phyloP scores from a whole-genome alignment of 1,140 invertebrate species.

The Diorhabda elongata region DNA sequence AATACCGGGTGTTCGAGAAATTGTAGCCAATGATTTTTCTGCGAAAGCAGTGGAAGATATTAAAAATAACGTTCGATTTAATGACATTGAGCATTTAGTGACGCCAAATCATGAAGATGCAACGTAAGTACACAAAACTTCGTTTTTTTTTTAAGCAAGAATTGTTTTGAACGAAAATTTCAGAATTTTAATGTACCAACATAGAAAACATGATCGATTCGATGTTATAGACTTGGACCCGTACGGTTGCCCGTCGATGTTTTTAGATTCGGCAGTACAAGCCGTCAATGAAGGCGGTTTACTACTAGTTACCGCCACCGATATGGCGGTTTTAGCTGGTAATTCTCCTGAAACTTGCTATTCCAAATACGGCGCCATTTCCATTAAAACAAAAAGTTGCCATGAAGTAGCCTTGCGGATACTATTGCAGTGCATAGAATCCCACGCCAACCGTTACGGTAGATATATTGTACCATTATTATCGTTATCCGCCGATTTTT shows the following conservation, averaged over 20 bases:
- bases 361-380: conserved; percentile 91
- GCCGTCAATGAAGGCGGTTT: conserved; percentile 72
- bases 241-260: conserved; percentile 91
- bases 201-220: conserved; percentile 68
- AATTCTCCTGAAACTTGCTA: conserved; percentile 89
- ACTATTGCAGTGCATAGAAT: conserved; percentile 83
- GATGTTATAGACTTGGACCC: conserved; percentile 95
- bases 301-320: conserved; percentile 94
- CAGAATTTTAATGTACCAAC: conserved; percentile 81
- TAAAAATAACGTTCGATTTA: conserved; percentile 73
- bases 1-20: conserved; percentile 72
- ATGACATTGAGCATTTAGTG: conserved; percentile 73
- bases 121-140: conserved; percentile 52
- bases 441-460: conserved; percentile 88
- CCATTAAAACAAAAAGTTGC: conserved; percentile 80
- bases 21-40: conserved; percentile 95
- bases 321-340: conserved; percentile 95
- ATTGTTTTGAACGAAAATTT: conserved; percentile 35
- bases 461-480: conserved; percentile 89
- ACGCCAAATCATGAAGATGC: conserved; percentile 75
- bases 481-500: conserved; percentile 94
- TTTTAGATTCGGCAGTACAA: conserved; percentile 90
- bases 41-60: conserved; percentile 82
- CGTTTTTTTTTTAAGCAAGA: no score
- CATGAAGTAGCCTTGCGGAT: conserved; percentile 97